These are phyloP conservation scores for Rhynchotus rufescens DNA, from an alignment of 2,797 vertebrate species.

Conservation along the genomic window DNA sequence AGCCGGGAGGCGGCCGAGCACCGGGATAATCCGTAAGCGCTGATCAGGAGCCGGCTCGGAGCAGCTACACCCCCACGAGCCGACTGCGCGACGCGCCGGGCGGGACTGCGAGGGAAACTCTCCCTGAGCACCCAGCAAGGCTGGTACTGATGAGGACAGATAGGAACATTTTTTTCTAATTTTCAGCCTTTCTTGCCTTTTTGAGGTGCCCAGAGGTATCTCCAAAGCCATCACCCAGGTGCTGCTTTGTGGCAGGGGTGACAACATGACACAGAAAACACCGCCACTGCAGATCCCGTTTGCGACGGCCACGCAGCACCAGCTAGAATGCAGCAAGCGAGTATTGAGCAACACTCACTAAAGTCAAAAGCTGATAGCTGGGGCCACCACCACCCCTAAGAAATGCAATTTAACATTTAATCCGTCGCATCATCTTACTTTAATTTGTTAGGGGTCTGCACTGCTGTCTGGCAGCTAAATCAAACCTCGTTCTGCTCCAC, in stretches of 20 bases:
- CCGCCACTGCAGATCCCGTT: not conserved
- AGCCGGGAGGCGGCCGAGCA: not conserved
- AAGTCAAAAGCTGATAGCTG: not conserved
- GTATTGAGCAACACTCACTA: not conserved
- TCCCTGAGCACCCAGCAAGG: not conserved
- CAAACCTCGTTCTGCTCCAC: constrained; percentile 12
- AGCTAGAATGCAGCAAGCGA: not conserved
- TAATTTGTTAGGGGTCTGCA: not conserved
- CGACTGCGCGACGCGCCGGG: not conserved
- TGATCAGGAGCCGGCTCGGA: not conserved
- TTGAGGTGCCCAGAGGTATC: not conserved
- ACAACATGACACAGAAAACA: not conserved
- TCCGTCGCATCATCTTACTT: not conserved
- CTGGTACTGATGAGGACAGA: not conserved
- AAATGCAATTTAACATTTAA: not conserved
- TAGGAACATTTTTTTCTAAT: not conserved
- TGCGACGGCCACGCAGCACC: not conserved
- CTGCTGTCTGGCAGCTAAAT: not conserved
- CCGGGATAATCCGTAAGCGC: not conserved
- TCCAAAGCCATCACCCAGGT: not conserved
- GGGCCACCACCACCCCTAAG: not conserved
- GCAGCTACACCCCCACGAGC: not conserved
- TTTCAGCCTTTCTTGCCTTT: not conserved
- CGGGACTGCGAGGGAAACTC: not conserved
- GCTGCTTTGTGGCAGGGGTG: not conserved